Percentiles rank a stretch among this genome's conserved stretches.
Evolutionary conservation across 1,140 invertebrate species (phyloP).

Genomic region (Panagrolaimus sp.): DNA sequence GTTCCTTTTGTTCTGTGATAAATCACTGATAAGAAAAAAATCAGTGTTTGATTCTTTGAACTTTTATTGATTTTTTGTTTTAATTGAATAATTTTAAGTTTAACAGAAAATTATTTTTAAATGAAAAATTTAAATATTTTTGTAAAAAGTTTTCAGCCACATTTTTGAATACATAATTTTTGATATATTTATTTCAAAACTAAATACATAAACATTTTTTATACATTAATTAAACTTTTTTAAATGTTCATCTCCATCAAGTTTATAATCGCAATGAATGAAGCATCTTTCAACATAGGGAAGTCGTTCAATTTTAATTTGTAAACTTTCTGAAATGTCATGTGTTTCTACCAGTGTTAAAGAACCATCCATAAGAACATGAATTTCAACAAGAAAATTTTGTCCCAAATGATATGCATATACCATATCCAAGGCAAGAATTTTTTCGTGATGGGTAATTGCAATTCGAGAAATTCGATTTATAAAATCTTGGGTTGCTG

Average conservation of each 20-base stretch:
- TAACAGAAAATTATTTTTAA: too few species aligned
- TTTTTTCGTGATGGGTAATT: background rate
- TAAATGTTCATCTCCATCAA: constrained; percentile 14
- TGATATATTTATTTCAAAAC: background rate
- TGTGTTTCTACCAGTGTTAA: background rate
- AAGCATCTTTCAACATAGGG: background rate
- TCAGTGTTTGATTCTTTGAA: background rate
- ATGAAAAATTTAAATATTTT: too few species aligned
- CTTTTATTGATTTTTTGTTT: too few species aligned
- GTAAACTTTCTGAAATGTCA: constrained; percentile 7
- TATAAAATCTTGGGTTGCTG: background rate
- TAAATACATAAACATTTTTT: background rate
- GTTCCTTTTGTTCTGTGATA: background rate
- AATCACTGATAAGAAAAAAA: background rate
- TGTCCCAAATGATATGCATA: constrained; percentile 15
- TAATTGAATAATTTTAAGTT: background rate
- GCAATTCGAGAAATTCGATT: constrained; percentile 15
- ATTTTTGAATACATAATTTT: too few species aligned
- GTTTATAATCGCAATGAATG: constrained; percentile 1
- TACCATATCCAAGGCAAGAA: background rate
- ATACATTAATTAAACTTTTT: constrained; percentile 11
- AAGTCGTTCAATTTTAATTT: constrained; percentile 6
- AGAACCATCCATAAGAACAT: background rate
- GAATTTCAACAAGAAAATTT: constrained; percentile 17
- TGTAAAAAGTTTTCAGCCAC: too few species aligned